Conservation (phyloP, 2,797 vertebrate species). For the Rhinatrema bivittatum region DNA sequence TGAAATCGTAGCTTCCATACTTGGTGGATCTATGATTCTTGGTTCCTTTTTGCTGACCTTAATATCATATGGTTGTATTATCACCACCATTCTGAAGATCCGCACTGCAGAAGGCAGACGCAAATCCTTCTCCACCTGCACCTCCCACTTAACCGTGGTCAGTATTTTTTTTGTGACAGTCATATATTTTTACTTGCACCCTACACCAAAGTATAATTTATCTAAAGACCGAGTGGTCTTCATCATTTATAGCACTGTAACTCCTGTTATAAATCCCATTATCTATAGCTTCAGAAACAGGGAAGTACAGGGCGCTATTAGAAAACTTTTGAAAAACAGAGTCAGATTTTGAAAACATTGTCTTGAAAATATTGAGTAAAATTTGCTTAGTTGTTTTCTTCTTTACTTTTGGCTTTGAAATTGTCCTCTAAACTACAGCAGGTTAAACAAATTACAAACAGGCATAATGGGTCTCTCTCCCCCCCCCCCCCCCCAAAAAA, state of each 20-base stretch:
- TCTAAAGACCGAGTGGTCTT: not conserved
- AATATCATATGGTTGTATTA: not conserved
- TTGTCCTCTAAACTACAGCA: too few species aligned
- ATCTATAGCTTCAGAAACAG: conserved; percentile 5
- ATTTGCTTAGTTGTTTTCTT: too few species aligned
- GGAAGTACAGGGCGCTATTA: not conserved
- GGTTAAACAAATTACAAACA: too few species aligned
- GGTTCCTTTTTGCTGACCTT: conserved; percentile 1
- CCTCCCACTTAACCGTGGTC: conserved; percentile 1
- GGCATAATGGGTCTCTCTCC: too few species aligned
- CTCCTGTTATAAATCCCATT: conserved; percentile 3
- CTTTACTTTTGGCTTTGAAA: too few species aligned
- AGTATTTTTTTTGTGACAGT: conserved; percentile 6
- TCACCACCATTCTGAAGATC: not conserved
- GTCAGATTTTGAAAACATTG: too few species aligned
- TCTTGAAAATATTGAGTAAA: too few species aligned
- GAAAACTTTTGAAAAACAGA: too few species aligned
- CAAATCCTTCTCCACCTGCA: conserved; percentile 4
- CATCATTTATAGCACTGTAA: not conserved
- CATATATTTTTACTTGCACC: not conserved
- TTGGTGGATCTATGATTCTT: conserved; percentile 1
- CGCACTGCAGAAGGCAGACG: not conserved
- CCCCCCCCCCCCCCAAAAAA: too few species aligned
- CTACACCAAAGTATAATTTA: not conserved
- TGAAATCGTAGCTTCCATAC: not conserved